Evolutionary conservation across 2,888 invertebrate genomes (phyloP).

Genomic region (Cataglyphis livida): DNA sequence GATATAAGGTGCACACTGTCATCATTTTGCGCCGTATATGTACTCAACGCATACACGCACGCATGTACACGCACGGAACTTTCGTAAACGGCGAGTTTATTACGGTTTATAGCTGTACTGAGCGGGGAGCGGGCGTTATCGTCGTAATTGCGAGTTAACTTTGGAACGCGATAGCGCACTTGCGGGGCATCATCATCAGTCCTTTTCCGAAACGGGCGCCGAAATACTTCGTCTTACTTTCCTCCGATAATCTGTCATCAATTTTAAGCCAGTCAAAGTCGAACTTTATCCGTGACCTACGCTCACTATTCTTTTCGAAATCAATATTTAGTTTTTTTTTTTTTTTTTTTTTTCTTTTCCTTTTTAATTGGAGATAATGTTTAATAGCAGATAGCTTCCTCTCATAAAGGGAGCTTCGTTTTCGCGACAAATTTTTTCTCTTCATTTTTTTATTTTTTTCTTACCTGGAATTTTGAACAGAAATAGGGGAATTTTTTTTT

Average conservation of each 20-base stretch:
- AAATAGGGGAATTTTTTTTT: no score
- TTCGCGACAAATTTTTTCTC: no score
- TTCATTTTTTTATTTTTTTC: no score
- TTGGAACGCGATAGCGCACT: slow-evolving; percentile 28
- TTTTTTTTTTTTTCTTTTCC: not conserved
- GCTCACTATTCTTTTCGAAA: not conserved
- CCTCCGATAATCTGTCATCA: not conserved
- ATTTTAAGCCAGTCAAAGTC: not conserved
- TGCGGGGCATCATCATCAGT: not conserved
- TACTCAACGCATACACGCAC: not conserved
- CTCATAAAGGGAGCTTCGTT: no score
- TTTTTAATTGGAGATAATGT: not conserved
- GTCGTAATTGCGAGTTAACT: slow-evolving; percentile 35
- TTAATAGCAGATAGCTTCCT: no score
- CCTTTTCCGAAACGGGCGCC: not conserved
- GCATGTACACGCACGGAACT: not conserved
- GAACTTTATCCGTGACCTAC: not conserved
- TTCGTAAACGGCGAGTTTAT: slow-evolving; percentile 33
- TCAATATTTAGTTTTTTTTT: not conserved
- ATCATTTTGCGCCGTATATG: not conserved
- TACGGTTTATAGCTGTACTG: not conserved
- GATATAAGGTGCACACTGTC: not conserved
- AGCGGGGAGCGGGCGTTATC: slow-evolving; percentile 9
- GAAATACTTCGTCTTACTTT: slow-evolving; percentile 4
- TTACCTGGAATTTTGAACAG: no score